These are phyloP conservation scores for Marcusenius ussheri DNA, from an alignment of 2,113 vertebrate species.

Conservation along the genomic window DNA sequence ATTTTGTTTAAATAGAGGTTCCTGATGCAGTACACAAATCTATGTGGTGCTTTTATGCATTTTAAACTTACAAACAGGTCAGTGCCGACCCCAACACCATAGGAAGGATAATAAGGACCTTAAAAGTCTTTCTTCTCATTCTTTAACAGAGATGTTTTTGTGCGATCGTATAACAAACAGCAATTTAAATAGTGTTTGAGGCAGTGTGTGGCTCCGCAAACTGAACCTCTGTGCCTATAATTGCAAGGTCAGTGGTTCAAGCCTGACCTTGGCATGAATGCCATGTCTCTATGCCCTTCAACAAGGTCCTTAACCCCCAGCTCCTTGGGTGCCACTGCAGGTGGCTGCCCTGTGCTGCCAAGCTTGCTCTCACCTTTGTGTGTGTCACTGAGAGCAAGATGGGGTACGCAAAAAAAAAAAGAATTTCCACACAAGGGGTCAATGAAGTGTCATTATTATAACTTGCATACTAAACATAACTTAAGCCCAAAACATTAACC, in stretches of 20 bases:
- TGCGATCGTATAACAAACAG: neutral
- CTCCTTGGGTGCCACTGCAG: neutral
- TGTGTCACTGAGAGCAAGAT: neutral
- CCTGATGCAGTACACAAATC: too few relatives aligned
- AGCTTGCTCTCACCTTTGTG: neutral
- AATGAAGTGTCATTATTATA: too few relatives aligned
- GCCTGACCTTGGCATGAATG: neutral
- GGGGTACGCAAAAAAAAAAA: too few relatives aligned
- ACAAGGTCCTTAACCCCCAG: neutral
- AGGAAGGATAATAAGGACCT: neutral
- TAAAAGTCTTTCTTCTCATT: neutral
- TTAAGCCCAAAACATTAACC: neutral
- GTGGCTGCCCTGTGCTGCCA: neutral
- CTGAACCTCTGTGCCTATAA: neutral
- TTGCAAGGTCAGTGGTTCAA: neutral
- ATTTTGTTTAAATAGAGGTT: too few relatives aligned
- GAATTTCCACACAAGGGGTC: too few relatives aligned
- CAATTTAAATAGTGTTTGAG: neutral
- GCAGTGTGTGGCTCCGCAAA: neutral
- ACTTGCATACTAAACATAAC: too few relatives aligned
- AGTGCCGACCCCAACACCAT: too few relatives aligned
- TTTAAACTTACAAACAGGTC: too few relatives aligned
- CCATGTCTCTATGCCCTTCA: neutral
- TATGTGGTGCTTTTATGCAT: too few relatives aligned
- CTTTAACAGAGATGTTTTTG: neutral